Base-by-base conservation (phyloP, 2,888 invertebrate genomes). In the Rhogogaster chlorosoma region DNA sequence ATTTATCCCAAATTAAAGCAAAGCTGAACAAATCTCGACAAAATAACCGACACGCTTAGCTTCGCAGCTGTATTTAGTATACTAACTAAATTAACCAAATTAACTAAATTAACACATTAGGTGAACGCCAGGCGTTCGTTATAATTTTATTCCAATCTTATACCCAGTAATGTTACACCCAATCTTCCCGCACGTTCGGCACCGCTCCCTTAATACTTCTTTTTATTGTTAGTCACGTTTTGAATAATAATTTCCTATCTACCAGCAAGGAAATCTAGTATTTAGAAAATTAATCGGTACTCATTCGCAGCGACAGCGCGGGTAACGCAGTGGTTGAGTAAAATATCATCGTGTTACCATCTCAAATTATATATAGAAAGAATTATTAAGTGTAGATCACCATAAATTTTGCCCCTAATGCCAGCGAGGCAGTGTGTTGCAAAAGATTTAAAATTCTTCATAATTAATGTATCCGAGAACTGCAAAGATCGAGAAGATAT, bases 1-100 rank as follows among this genome's bases (percentile, higher is more conserved):
- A 80, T 80, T 80, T 80, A 80, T 80, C 57, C 61, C 57, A 18
- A 80, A 80, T 80, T 80, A 80, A 80, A 80, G 61, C 80, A n/a
- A 61, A 57, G 38, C 36, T 49, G 61, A 38, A 80, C 32, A 80
- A 80, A 80, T 80, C 80, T 80, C 57, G 38, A 80, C 80, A 38
- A 80, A 78, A 80, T 80, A 80, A 80, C 57, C 61, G 57, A 80
- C 61, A 80, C 80, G 80, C 80, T 80, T 22, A 26, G n/a, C 61
- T 80, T 12, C 61, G 10, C 61, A 22, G 80, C 80, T 80, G 61
- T 80, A 80, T 80, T 80, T 80, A 80, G 80, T 80, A 61, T 61
- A 38, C 61, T 42, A 61, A 80, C 36, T 61, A 61, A 80, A 80
- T 80, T 57, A 80, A 80, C 57, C 80, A 61, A 61, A 80, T 80